Conservation (phyloP, 2,888 invertebrate genomes). For the Orchesellides sinensis region DNA sequence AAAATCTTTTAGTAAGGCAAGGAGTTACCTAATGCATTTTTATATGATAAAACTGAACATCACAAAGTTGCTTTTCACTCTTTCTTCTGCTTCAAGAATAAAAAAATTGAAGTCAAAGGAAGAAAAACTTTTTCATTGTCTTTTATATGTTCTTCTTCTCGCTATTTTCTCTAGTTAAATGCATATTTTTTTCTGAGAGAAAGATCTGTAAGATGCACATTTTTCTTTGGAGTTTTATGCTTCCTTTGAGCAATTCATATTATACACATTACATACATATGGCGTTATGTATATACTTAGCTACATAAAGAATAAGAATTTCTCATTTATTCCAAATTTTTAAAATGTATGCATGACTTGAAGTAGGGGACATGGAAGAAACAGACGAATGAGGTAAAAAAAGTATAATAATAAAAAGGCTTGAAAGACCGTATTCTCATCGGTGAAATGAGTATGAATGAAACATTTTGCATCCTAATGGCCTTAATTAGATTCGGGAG, state of each 20-base stretch:
- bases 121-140: slow-evolving; percentile 43
- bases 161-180: slow-evolving; percentile 17
- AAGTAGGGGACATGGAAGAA: background rate
- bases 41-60: slow-evolving; percentile 12
- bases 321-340: background rate
- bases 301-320: no score
- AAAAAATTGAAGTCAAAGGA: slow-evolving; percentile 24
- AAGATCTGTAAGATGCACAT: slow-evolving; percentile 20
- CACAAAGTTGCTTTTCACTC: slow-evolving; percentile 1
- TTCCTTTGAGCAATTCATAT: background rate
- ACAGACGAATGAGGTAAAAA: background rate
- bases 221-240: background rate
- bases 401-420: background rate
- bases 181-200: slow-evolving; percentile 45
- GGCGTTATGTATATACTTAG: no score
- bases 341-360: background rate
- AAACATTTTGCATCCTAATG: slow-evolving; percentile 72
- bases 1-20: background rate
- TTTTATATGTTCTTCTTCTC: background rate
- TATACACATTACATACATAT: no score
- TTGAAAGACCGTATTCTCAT: slow-evolving; percentile 20
- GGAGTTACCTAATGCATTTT: slow-evolving; percentile 21
- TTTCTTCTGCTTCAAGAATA: slow-evolving; percentile 14
- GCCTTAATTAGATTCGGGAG: slow-evolving; percentile 68
- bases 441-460: slow-evolving; percentile 66